Conservation (phyloP, 2,113 vertebrate species). For the Thermophis baileyi region DNA sequence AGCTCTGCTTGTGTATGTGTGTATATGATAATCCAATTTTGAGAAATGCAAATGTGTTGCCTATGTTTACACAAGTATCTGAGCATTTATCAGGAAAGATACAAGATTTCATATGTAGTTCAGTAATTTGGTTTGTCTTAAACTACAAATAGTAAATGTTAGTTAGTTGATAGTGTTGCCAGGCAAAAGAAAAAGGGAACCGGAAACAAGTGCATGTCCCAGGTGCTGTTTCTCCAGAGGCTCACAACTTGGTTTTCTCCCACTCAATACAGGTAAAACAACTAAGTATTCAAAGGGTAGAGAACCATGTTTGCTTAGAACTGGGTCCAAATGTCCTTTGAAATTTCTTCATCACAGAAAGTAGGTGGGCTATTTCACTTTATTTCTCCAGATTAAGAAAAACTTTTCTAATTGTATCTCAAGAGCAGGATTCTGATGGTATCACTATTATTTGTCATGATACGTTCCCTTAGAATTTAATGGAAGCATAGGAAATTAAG, state of each 20-base stretch:
- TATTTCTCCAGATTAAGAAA: neutral
- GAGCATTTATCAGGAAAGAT: neutral
- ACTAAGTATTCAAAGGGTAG: neutral
- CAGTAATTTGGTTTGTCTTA: neutral
- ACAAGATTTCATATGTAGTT: neutral
- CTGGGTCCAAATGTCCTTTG: neutral
- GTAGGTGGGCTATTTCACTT: neutral
- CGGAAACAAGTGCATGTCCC: neutral
- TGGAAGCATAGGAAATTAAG: neutral
- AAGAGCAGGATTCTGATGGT: neutral
- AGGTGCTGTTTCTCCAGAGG: neutral
- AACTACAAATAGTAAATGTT: neutral
- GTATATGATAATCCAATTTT: neutral
- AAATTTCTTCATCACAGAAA: neutral
- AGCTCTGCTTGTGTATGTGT: neutral
- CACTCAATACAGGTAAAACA: neutral
- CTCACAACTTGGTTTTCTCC: neutral
- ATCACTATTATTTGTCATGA: neutral
- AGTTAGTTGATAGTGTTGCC: neutral
- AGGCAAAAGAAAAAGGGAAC: neutral
- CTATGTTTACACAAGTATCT: neutral
- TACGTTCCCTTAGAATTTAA: neutral
- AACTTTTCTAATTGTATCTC: neutral
- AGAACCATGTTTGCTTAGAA: neutral
- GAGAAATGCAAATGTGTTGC: neutral